Evolutionary conservation across 2,113 vertebrate species (phyloP).

Genomic region (Polypterus senegalus): DNA sequence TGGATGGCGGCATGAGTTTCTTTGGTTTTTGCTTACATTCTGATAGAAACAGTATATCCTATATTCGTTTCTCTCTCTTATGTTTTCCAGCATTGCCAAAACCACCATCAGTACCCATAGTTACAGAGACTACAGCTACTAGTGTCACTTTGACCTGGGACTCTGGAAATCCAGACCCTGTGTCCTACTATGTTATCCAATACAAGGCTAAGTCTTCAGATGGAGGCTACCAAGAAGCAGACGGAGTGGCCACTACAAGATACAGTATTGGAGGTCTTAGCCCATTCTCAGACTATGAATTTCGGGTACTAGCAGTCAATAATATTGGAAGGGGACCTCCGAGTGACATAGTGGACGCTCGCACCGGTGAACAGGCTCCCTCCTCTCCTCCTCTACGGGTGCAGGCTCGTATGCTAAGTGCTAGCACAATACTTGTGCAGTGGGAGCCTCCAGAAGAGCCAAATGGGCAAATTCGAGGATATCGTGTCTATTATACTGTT

Average conservation of each 20-base stretch:
- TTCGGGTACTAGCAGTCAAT: constrained; percentile 81
- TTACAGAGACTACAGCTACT: constrained; percentile 94
- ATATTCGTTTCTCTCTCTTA: constrained; percentile 28
- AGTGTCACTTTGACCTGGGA: constrained; percentile 96
- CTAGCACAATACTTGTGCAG: constrained; percentile 86
- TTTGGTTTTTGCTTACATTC: no score
- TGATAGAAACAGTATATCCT: constrained; percentile 24
- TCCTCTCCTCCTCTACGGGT: constrained; percentile 82
- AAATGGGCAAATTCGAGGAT: constrained; percentile 81
- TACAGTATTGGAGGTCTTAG: constrained; percentile 95
- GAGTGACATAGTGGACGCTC: constrained; percentile 64
- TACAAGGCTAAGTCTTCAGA: constrained; percentile 70
- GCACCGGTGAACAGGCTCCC: constrained; percentile 86
- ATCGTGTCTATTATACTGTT: constrained; percentile 76
- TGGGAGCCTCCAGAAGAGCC: constrained; percentile 91
- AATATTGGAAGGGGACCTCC: constrained; percentile 82
- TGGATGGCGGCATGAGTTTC: no score
- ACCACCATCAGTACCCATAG: constrained; percentile 69
- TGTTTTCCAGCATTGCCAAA: constrained; percentile 71
- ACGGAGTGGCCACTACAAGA: constrained; percentile 92
- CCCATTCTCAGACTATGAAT: constrained; percentile 86
- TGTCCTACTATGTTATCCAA: constrained; percentile 89
- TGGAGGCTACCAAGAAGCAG: constrained; percentile 83
- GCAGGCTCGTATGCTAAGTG: constrained; percentile 79
- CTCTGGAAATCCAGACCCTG: constrained; percentile 81